These are phyloP conservation scores for Nematopogon swammerdamellus DNA, from an alignment of 2,888 invertebrate genomes.

Conservation along the genomic window DNA sequence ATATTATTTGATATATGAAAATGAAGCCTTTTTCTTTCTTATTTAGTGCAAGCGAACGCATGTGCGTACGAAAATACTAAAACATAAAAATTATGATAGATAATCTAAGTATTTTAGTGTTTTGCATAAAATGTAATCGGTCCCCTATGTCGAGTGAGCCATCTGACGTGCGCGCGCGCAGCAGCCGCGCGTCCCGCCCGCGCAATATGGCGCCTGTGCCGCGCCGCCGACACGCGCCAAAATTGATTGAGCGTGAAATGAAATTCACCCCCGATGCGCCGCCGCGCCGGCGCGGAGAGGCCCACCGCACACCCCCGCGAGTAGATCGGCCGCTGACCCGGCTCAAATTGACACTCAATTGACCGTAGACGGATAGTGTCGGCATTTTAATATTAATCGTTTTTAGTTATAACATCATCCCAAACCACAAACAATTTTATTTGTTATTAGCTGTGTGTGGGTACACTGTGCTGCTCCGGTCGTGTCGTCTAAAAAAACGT, in stretches of 20 bases:
- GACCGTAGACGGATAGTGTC: constrained; percentile 22
- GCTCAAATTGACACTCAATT: constrained; percentile 46
- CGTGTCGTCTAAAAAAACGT: no score
- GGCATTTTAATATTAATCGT: constrained; percentile 23
- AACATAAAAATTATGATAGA: no score
- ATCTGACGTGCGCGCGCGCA: not conserved
- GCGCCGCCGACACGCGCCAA: constrained; percentile 34
- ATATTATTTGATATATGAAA: no score
- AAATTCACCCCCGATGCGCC: constrained; percentile 49
- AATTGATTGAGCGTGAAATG: constrained; percentile 55
- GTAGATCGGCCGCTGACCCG: constrained; percentile 3
- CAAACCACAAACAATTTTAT: no score
- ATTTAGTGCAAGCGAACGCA: no score
- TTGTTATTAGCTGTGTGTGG: no score
- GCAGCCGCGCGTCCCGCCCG: not conserved
- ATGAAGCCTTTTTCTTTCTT: no score
- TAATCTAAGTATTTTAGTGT: no score
- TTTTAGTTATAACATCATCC: constrained; percentile 13
- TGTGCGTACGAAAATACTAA: no score
- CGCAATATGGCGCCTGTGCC: not conserved
- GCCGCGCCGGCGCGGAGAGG: constrained; percentile 18
- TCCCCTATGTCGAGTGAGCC: not conserved
- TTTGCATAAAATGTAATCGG: not conserved
- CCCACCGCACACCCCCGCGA: no score
- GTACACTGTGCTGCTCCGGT: no score